phyloP scores from a whole-genome alignment of 2,797 vertebrate species.

The Ibycter americanus region DNA sequence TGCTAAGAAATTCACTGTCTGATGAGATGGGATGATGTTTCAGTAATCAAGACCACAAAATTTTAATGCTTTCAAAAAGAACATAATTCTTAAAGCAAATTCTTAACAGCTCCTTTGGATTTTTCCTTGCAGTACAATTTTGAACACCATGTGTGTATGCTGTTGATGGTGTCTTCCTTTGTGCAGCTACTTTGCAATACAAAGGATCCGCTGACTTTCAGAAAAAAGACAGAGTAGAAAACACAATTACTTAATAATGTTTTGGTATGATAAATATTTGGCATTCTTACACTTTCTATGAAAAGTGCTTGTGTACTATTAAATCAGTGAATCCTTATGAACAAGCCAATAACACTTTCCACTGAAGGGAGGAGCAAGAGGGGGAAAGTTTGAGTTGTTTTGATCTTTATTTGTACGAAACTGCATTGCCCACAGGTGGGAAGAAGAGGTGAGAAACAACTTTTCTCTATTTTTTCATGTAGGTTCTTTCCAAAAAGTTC shows the following conservation, averaged over 20 bases:
- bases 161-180: not conserved
- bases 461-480: not conserved
- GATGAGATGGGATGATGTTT: not conserved
- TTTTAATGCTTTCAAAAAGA: not conserved
- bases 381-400: not conserved
- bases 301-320: not conserved
- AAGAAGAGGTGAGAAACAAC: not conserved
- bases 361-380: not conserved
- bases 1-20: not conserved
- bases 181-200: not conserved
- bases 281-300: not conserved
- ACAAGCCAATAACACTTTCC: not conserved
- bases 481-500: not conserved
- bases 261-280: not conserved
- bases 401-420: not conserved
- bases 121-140: not conserved
- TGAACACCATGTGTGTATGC: not conserved
- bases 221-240: not conserved
- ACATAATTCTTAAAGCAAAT: not conserved
- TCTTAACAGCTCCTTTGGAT: not conserved
- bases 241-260: not conserved
- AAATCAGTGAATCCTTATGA: not conserved
- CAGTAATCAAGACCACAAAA: not conserved
- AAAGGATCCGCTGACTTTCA: not conserved
- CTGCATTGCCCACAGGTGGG: rapidly evolving